A percentile compares a stretch with the other conserved stretches of the same genome.
Evolutionary conservation across 2,797 vertebrate species (phyloP).

Genomic region (Pelodytes ibericus): DNA sequence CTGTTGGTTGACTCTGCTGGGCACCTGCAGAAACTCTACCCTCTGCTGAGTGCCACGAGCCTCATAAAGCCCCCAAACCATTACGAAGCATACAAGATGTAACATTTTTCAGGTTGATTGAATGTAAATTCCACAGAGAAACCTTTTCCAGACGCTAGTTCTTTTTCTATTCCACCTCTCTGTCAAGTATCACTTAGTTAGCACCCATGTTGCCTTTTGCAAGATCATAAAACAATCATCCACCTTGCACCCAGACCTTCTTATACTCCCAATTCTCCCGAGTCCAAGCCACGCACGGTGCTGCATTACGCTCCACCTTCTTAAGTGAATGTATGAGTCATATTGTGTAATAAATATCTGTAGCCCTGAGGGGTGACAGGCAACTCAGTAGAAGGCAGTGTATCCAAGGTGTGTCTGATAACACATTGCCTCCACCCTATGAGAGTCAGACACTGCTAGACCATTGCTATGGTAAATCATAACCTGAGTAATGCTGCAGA

Average conservation of each 20-base stretch:
- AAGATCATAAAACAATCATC: constrained; percentile 60
- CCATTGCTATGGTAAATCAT: constrained; percentile 69
- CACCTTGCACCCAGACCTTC: constrained; percentile 59
- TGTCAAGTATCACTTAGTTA: constrained; percentile 13
- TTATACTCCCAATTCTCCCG: constrained; percentile 75
- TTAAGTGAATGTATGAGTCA: constrained; percentile 80
- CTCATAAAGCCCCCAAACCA: constrained; percentile 71
- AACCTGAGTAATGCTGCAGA: constrained; percentile 79
- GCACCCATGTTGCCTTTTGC: constrained; percentile 63
- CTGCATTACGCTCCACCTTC: constrained; percentile 74
- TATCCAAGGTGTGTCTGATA: constrained; percentile 72
- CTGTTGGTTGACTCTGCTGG: constrained; percentile 62
- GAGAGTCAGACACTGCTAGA: constrained; percentile 67
- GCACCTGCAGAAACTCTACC: constrained; percentile 63
- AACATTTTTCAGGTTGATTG: constrained; percentile 31
- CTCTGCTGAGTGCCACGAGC: constrained; percentile 69
- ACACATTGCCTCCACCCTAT: constrained; percentile 69
- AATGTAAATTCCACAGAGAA: neutral
- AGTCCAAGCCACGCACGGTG: constrained; percentile 66
- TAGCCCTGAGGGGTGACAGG: constrained; percentile 62
- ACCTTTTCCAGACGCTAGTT: neutral
- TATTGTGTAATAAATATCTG: constrained; percentile 60
- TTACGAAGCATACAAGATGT: constrained; percentile 70
- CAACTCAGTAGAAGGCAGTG: constrained; percentile 60
- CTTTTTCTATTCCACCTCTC: neutral